phyloP scores from a whole-genome alignment of 2,888 invertebrate genomes.

The Archaeoteleia sp. region DNA sequence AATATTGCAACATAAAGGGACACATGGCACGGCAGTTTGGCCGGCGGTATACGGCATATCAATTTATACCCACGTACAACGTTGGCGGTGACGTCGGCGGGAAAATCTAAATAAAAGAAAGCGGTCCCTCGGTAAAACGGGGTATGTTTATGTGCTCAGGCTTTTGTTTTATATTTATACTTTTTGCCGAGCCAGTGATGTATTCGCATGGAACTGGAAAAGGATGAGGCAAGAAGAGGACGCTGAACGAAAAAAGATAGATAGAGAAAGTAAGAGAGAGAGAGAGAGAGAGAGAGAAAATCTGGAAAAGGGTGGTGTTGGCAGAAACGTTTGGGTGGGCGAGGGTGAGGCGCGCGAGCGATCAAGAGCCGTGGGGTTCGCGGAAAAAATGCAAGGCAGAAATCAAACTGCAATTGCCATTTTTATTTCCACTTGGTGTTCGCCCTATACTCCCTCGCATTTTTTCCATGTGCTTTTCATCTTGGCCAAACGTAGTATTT shows the following conservation, averaged over 20 bases:
- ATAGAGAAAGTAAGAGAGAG: constrained; percentile 36
- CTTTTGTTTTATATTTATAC: constrained; percentile 70
- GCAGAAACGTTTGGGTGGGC: constrained; percentile 41
- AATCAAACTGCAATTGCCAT: constrained; percentile 72
- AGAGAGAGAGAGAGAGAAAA: constrained; percentile 36
- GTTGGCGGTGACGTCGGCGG: constrained; percentile 50
- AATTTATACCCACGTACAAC: constrained; percentile 61
- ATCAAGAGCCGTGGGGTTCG: constrained; percentile 46
- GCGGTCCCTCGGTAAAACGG: constrained; percentile 59
- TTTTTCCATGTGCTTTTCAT: constrained; percentile 50
- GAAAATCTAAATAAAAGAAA: constrained; percentile 68
- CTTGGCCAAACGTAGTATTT: constrained; percentile 33
- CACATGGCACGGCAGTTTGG: constrained; percentile 46
- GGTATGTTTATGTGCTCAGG: constrained; percentile 58
- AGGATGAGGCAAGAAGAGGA: constrained; percentile 45
- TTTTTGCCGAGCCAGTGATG: constrained; percentile 63
- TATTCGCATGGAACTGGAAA: constrained; percentile 57
- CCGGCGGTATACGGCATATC: constrained; percentile 56
- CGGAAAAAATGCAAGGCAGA: constrained; percentile 52
- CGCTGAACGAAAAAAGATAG: constrained; percentile 43
- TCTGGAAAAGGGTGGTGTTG: constrained; percentile 47
- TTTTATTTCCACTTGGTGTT: constrained; percentile 65
- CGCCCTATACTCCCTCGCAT: constrained; percentile 28
- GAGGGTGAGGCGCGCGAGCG: constrained; percentile 47
- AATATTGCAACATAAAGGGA: constrained; percentile 49